These are phyloP conservation scores for Rhabdophis nuchalis DNA, from an alignment of 2,797 vertebrate genomes.

Conservation along the genomic window DNA sequence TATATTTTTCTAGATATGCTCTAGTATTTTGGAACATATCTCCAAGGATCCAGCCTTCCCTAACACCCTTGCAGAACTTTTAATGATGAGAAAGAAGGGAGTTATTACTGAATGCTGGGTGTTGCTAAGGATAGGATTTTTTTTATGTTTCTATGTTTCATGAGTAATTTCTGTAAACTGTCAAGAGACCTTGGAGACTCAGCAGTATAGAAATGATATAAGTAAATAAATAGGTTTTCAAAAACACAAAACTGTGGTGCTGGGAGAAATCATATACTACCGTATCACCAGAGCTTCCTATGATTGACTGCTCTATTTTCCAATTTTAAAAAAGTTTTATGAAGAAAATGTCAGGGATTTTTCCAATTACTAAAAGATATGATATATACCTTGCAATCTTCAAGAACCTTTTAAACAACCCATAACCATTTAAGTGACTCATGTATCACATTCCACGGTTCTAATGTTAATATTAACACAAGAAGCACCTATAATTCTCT, in stretches of 20 bases:
- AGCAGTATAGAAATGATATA: not conserved
- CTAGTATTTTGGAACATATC: not conserved
- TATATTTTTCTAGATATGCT: not conserved
- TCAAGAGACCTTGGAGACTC: not conserved
- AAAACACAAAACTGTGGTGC: not conserved
- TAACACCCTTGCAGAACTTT: not conserved
- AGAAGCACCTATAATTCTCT: not conserved
- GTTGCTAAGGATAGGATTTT: not conserved
- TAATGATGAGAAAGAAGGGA: not conserved
- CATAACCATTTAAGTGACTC: not conserved
- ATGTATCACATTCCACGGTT: not conserved
- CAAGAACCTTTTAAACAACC: not conserved
- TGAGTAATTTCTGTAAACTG: not conserved
- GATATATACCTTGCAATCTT: not conserved
- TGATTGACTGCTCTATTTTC: conserved; percentile 12
- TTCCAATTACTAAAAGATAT: not conserved
- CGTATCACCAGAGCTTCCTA: conserved; percentile 9
- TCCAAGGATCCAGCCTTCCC: not conserved
- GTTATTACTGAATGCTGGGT: not conserved
- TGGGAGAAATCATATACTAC: not conserved
- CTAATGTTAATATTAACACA: not conserved
- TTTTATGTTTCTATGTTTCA: not conserved
- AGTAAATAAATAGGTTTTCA: conserved; percentile 18
- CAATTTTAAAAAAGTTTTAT: conserved; percentile 14
- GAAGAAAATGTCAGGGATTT: conserved; percentile 24